phyloP scores from a whole-genome alignment of 1,140 invertebrate genomes.

The Ephestia elutella region DNA sequence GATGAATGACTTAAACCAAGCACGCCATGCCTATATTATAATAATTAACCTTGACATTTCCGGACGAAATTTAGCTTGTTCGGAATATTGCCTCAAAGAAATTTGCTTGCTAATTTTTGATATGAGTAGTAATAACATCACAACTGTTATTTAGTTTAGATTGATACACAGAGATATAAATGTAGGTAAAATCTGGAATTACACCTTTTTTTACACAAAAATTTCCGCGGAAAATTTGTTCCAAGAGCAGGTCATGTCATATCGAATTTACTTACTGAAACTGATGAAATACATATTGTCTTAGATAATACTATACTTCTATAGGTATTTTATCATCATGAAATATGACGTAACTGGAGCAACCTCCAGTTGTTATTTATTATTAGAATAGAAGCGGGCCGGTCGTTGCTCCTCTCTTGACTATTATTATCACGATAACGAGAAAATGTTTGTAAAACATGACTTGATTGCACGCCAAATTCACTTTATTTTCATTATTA shows the following conservation, averaged over 20 bases:
- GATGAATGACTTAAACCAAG: conserved; percentile 5
- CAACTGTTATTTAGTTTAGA: no score
- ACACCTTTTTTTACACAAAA: no score
- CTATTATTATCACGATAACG: conserved; percentile 62
- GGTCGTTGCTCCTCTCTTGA: conserved; percentile 58
- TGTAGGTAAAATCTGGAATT: no score
- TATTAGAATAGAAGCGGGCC: conserved; percentile 63
- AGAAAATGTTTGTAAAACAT: conserved; percentile 49
- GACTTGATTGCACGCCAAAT: conserved; percentile 40
- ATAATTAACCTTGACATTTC: background rate
- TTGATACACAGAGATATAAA: no score
- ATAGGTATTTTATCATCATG: background rate
- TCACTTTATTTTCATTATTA: conserved; percentile 8
- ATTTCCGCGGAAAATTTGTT: no score
- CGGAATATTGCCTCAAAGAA: no score
- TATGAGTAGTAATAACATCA: no score
- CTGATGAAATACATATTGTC: no score
- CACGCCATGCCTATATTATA: background rate
- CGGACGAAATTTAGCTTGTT: no score
- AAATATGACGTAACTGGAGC: conserved; percentile 33
- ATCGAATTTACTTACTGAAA: no score
- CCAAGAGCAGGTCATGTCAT: no score
- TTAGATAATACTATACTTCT: background rate
- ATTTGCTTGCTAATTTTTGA: no score
- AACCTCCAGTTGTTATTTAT: conserved; percentile 25